These are phyloP conservation scores for Dorcus parallelipipedus DNA, from an alignment of 2,888 invertebrate genomes.

Conservation along the genomic window DNA sequence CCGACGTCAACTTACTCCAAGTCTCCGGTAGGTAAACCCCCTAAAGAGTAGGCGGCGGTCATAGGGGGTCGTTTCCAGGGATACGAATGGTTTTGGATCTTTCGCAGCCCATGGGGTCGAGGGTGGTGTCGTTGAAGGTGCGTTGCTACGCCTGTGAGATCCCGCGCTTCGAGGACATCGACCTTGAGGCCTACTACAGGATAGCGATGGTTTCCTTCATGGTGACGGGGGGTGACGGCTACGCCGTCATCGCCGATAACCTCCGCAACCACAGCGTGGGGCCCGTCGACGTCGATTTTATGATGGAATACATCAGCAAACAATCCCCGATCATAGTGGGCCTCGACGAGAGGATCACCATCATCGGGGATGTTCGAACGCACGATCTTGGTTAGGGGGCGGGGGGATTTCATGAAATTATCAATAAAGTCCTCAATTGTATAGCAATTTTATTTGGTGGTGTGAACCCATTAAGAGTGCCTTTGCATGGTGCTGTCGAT, in stretches of 20 bases:
- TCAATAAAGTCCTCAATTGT: not conserved
- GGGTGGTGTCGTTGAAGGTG: conserved; percentile 56
- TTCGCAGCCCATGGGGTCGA: conserved; percentile 54
- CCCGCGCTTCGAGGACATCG: conserved; percentile 61
- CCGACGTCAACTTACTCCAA: conserved; percentile 57
- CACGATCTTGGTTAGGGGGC: not conserved
- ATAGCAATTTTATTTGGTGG: not conserved
- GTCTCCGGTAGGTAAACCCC: conserved; percentile 47
- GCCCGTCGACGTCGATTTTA: conserved; percentile 54
- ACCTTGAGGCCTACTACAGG: conserved; percentile 55
- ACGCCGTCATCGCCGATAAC: conserved; percentile 51
- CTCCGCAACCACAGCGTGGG: conserved; percentile 52
- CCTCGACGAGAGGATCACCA: conserved; percentile 55
- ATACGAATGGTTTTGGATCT: conserved; percentile 61
- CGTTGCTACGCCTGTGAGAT: conserved; percentile 63
- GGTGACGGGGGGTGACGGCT: conserved; percentile 67
- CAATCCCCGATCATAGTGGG: conserved; percentile 53
- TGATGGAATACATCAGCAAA: conserved; percentile 53
- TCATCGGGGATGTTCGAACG: conserved; percentile 36
- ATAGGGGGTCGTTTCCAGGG: conserved; percentile 47
- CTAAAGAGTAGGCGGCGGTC: not conserved
- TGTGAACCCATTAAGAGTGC: conserved; percentile 1
- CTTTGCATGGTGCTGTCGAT: conserved; percentile 48
- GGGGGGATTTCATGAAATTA: not conserved
- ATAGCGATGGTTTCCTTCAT: conserved; percentile 60